phyloP scores from a whole-genome alignment of 2,888 invertebrate genomes.

The Protophormia terraenovae region DNA sequence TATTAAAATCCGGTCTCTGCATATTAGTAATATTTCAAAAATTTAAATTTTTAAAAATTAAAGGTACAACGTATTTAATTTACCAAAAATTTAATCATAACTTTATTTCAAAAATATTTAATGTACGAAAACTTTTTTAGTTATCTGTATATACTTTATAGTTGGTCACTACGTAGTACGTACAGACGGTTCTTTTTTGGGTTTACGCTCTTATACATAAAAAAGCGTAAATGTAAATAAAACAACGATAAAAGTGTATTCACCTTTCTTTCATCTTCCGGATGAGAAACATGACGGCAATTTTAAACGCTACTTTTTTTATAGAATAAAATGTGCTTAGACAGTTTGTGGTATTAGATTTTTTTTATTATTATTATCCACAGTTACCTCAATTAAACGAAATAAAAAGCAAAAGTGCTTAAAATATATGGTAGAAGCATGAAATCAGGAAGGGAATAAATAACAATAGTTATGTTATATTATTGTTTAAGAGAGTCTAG shows the following conservation, averaged over 20 bases:
- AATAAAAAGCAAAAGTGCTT: slow-evolving; percentile 52
- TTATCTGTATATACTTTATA: neutral
- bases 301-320: slow-evolving; percentile 37
- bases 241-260: slow-evolving; percentile 61
- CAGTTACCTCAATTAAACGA: neutral
- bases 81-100: too few relatives aligned
- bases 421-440: neutral
- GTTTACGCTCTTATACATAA: slow-evolving; percentile 3
- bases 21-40: too few relatives aligned
- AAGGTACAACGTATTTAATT: too few relatives aligned
- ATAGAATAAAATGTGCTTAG: neutral
- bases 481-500: neutral
- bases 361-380: neutral
- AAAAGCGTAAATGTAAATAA: slow-evolving; percentile 49
- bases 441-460: neutral
- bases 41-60: too few relatives aligned
- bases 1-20: too few relatives aligned
- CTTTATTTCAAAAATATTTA: too few relatives aligned
- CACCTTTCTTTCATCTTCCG: slow-evolving; percentile 58
- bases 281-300: slow-evolving; percentile 41
- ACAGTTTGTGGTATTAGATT: neutral
- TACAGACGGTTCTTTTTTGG: slow-evolving; percentile 9
- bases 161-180: slow-evolving; percentile 39
- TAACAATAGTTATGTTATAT: neutral
- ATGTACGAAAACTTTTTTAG: neutral